These are phyloP conservation scores for Myripristis murdjan DNA, from an alignment of 2,797 vertebrate genomes.

Conservation along the genomic window DNA sequence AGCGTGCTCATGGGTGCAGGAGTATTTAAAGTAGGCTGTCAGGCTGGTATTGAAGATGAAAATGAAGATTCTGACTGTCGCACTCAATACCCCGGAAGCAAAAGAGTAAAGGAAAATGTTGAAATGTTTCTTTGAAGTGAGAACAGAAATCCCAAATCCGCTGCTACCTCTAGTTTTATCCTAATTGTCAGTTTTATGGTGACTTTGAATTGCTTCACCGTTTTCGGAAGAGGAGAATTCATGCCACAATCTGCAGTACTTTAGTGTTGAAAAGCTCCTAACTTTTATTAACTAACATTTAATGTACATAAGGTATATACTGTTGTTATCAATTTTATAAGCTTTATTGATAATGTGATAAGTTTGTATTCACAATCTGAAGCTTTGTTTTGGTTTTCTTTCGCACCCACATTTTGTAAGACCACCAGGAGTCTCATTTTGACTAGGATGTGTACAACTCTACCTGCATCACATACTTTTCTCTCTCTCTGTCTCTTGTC, in stretches of 20 bases:
- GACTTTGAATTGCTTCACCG: conserved; percentile 76
- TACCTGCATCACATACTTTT: conserved; percentile 10
- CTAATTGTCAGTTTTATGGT: conserved; percentile 78
- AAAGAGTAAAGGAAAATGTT: conserved; percentile 75
- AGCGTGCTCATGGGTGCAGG: conserved; percentile 79
- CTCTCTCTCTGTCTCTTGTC: background rate
- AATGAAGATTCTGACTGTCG: conserved; percentile 77
- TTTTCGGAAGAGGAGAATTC: conserved; percentile 71
- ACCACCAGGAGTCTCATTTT: conserved; percentile 74
- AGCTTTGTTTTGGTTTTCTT: conserved; percentile 58
- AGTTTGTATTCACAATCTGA: conserved; percentile 79
- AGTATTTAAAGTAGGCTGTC: conserved; percentile 78
- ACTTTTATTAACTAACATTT: conserved; percentile 81
- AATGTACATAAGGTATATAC: conserved; percentile 84
- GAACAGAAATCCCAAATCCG: conserved; percentile 89
- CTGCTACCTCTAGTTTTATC: conserved; percentile 98
- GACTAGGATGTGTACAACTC: conserved; percentile 37
- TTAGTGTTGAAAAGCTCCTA: conserved; percentile 73
- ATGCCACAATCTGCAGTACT: conserved; percentile 78
- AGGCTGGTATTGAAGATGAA: conserved; percentile 68
- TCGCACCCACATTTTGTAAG: conserved; percentile 65
- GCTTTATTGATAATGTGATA: conserved; percentile 84
- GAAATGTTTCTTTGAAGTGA: conserved; percentile 57
- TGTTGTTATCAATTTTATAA: conserved; percentile 85
- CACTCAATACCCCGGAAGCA: conserved; percentile 77